Evolutionary conservation across 30 jellyfish, hydroid and myxozoan genomes (phyloP), one percentile per base, ranked within the genome.

Genomic region (Aurelia coerulea): DNA sequence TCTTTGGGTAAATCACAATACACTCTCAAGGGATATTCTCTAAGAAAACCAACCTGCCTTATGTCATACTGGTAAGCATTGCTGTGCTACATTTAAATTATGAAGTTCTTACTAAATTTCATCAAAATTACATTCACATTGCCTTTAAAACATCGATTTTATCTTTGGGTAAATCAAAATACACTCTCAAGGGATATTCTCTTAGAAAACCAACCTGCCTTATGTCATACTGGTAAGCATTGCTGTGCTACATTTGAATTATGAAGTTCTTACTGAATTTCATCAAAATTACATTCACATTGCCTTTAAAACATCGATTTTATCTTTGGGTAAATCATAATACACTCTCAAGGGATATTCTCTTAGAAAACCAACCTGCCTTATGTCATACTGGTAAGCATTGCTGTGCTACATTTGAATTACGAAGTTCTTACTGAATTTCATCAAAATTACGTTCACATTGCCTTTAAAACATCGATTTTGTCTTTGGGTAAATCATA

Each of bases 401-500:
- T 42, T 62, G 73, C 97, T 80, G 5, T 97, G 90, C 98, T 97
- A 94, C 2, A 94, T 5, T 46, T 9, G 4, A 46, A 9, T 46
- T 9, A 46, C 15, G 8, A 5, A 9, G 2, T 2, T 46, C 3
- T 37, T 37, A 37, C 49, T 2, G 0, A 37, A 37, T 37, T 4
- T 37, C 0, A 2, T 4, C 49, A 2, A 2, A 39, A 3, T 39
- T 39, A 39, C 6, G 5, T 0, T 39, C 51, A 39, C 51, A 39
- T 39, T 39, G 51, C 51, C 51, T 39, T 39, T 39, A 37, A 37
- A 37, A 37, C 5, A 37, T 37, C 49, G 5, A 82, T 58, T 37
- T 82, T 56, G 0, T 39, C 79, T 32, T 68, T 87, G 9, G 99
- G 99, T 50, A 94, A 74, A 76, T 94, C 99, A 76, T 74, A 94